These are phyloP conservation scores for Atlantisia rogersi DNA, from an alignment of 2,113 vertebrate genomes.

Conservation along the genomic window DNA sequence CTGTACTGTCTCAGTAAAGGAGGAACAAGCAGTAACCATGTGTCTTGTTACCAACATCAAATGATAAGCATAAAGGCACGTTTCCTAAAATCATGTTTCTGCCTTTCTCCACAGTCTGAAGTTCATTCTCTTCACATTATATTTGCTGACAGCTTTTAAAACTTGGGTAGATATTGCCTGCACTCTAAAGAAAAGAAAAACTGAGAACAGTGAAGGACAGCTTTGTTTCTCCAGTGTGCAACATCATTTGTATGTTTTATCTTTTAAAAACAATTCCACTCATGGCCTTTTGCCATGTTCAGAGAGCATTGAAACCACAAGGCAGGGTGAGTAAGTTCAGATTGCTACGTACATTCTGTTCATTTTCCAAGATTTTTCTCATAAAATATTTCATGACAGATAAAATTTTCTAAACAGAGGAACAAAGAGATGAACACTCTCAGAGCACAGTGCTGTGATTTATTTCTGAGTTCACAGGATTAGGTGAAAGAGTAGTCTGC, in stretches of 20 bases:
- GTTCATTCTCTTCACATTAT: neutral
- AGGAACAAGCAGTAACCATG: neutral
- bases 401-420: neutral
- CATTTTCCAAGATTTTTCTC: neutral
- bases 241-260: neutral
- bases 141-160: neutral
- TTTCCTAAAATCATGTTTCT: neutral
- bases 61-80: neutral
- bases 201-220: neutral
- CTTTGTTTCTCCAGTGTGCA: neutral
- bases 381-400: neutral
- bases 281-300: neutral
- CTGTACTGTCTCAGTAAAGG: neutral
- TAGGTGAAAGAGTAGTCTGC: neutral
- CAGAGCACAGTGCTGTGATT: neutral
- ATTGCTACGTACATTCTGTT: neutral
- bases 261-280: neutral
- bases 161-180: neutral
- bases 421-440: neutral
- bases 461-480: neutral
- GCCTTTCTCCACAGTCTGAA: neutral
- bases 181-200: neutral
- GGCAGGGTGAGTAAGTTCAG: neutral
- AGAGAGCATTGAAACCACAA: neutral
- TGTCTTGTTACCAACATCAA: neutral